Base-by-base conservation (phyloP, 2,888 invertebrate species). In the Athalia rosae region DNA sequence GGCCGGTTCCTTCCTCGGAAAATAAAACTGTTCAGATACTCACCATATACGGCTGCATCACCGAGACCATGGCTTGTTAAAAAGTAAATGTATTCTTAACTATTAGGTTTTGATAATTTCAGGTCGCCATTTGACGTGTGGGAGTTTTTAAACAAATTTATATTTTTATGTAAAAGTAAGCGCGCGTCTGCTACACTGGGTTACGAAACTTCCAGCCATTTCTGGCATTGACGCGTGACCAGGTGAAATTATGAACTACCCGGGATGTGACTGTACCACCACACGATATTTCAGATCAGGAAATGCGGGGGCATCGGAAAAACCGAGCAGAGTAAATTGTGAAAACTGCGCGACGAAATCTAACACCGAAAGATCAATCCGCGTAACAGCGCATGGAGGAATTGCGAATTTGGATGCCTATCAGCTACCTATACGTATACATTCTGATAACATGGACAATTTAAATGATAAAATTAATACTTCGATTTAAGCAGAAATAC, bases 11-110 rank as follows among this genome's bases (percentile, higher is more conserved):
- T 66, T 28, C 28, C 64, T 15, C 53, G 9, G 41, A 41, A 8
- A n/a, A 53, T 64, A 61, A 3, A 9, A 9, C 45, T 50, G n/a
- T 77, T 63, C 11, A 48, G 8, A 71, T 64, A 83, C 87, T 88
- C 84, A 91, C 91, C 91, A 90, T 90, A 83, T 90, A 90, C 79
- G 91, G 90, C 85, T 90, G 90, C 88, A 90, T 90, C 81, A 90
- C 88, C 83, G 90, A 87, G 79, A 90, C 89, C 90, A 90, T 90
- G 79, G 77, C 85, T 82, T 80, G 28, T 61, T 74, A 50, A 61
- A 74, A 74, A 74, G 61, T 74, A 74, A 62, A 74, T 74, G 48
- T 48, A 41, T 45, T 74, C 45, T 74, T 61, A 74, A 47, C 61
- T 53, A 48, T 48, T 61, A 62, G 62, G 61, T 74, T 74, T 61